A percentile compares a stretch with the other conserved stretches of the same genome.
These are phyloP conservation scores for Branchinecta lindahli DNA, from an alignment of 1,140 invertebrate species.

Conservation along the genomic window DNA sequence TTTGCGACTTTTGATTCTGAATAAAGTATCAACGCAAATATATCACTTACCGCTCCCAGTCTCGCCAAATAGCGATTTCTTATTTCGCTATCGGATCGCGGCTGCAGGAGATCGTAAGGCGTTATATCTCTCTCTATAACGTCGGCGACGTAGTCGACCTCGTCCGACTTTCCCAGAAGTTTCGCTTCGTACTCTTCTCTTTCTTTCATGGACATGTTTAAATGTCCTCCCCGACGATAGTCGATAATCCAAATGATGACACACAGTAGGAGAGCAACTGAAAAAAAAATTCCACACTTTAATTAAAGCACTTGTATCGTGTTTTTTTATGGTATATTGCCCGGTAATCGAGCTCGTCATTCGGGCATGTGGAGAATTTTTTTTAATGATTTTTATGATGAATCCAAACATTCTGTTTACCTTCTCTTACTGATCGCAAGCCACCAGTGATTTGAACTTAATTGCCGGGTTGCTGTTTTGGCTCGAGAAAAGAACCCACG, in stretches of 20 bases:
- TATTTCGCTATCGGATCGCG: constrained; percentile 44
- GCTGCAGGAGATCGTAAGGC: constrained; percentile 36
- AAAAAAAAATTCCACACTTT: constrained; percentile 28
- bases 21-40: no score
- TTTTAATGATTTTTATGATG: no score
- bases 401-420: no score
- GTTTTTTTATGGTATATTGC: neutral
- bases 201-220: constrained; percentile 59
- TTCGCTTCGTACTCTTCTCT: constrained; percentile 38
- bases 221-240: constrained; percentile 44
- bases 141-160: constrained; percentile 36
- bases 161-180: constrained; percentile 35
- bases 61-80: constrained; percentile 44
- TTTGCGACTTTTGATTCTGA: no score
- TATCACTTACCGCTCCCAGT: constrained; percentile 34
- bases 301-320: neutral
- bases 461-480: no score
- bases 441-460: no score
- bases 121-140: constrained; percentile 36
- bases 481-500: no score
- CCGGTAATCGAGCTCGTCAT: no score
- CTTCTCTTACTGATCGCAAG: no score
- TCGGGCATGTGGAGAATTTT: no score
- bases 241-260: constrained; percentile 61
- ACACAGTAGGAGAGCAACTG: constrained; percentile 55